phyloP scores from a whole-genome alignment of 2,888 invertebrate genomes.

The Aelia acuminata region DNA sequence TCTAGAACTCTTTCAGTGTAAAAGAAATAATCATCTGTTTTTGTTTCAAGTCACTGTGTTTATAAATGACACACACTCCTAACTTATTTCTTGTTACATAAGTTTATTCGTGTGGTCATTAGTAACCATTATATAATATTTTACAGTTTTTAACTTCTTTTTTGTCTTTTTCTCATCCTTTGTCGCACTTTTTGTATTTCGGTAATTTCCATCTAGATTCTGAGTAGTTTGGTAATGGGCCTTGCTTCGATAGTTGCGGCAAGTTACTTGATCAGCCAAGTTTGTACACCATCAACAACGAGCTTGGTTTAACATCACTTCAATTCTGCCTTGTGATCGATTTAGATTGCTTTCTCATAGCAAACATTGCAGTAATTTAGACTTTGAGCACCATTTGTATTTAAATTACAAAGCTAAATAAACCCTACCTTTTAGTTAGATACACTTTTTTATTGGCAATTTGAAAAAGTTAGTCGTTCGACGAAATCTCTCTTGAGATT shows the following conservation, averaged over 20 bases:
- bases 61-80: no score
- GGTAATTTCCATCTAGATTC: background rate
- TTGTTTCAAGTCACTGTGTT: no score
- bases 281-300: conserved; percentile 9
- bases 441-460: background rate
- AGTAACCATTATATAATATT: no score
- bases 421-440: no score
- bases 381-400: background rate
- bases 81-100: no score
- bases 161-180: no score
- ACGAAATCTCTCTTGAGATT: no score
- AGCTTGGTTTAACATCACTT: conserved; percentile 30
- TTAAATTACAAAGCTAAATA: background rate
- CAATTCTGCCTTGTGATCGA: conserved; percentile 7
- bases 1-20: no score
- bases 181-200: background rate
- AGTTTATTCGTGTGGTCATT: no score
- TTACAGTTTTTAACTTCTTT: no score
- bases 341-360: conserved; percentile 30
- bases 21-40: no score
- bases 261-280: conserved; percentile 11
- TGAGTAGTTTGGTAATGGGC: background rate
- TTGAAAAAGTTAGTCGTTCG: background rate
- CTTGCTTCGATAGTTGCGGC: background rate
- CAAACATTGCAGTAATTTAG: background rate